Conservation (phyloP, 2,797 vertebrate species). For the Danionella dracula region DNA sequence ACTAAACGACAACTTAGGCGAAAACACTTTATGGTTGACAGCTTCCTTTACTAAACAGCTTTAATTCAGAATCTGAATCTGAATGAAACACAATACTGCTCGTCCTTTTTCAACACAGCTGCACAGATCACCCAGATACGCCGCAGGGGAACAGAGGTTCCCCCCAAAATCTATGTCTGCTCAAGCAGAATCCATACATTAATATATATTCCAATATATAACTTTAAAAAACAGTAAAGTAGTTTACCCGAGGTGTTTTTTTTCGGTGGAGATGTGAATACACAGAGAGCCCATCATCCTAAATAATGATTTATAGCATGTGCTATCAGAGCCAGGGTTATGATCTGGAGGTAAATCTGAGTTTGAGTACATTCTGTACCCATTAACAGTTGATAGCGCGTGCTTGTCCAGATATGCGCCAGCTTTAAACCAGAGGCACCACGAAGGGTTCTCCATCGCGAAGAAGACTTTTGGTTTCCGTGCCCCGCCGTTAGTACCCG, state of each 20-base stretch:
- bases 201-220: background rate
- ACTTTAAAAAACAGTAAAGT: conserved; percentile 20
- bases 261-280: conserved; percentile 1
- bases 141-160: conserved; percentile 69
- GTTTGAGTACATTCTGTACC: conserved; percentile 31
- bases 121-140: conserved; percentile 62
- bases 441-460: background rate
- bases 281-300: background rate
- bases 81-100: conserved; percentile 70
- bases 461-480: conserved; percentile 6
- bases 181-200: background rate
- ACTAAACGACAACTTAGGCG: background rate
- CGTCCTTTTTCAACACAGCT: conserved; percentile 69
- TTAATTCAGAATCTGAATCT: conserved; percentile 57
- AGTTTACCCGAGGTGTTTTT: no score
- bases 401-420: conserved; percentile 11
- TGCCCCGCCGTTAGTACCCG: background rate
- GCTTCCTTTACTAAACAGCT: conserved; percentile 64
- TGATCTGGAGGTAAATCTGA: conserved; percentile 15
- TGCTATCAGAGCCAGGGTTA: background rate
- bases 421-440: conserved; percentile 3
- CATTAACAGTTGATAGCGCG: conserved; percentile 30
- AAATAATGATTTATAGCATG: conserved; percentile 29
- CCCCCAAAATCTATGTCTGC: conserved; percentile 35
- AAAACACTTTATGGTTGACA: conserved; percentile 44